phyloP scores from a whole-genome alignment of 1,140 invertebrate species.

The Formica selysi region DNA sequence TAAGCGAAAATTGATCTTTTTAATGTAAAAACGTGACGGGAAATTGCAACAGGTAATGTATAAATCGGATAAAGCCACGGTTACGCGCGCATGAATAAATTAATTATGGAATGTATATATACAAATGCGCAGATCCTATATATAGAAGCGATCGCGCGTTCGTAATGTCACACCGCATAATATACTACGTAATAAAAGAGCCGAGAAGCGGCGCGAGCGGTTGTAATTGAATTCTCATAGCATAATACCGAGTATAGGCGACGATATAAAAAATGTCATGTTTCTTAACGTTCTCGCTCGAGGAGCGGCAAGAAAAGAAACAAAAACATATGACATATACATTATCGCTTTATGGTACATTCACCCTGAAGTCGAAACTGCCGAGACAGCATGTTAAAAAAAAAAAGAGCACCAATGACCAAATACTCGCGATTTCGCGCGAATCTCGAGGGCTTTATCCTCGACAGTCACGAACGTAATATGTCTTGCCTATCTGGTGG shows the following conservation, averaged over 20 bases:
- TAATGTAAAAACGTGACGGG: slow-evolving; percentile 8
- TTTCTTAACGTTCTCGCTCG: not conserved
- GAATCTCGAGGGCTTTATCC: slow-evolving; percentile 43
- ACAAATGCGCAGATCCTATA: no score
- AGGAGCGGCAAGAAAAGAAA: slow-evolving; percentile 47
- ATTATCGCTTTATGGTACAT: slow-evolving; percentile 50
- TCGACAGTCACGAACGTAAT: slow-evolving; percentile 52
- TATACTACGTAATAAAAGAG: slow-evolving; percentile 43
- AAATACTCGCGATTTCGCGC: slow-evolving; percentile 44
- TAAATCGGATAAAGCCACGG: slow-evolving; percentile 35
- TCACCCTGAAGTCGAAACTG: slow-evolving; percentile 21
- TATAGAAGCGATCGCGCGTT: not conserved
- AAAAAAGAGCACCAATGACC: slow-evolving; percentile 18
- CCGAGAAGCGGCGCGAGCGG: slow-evolving; percentile 33
- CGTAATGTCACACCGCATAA: slow-evolving; percentile 50
- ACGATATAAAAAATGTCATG: slow-evolving; percentile 34
- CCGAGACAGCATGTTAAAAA: not conserved
- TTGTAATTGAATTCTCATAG: slow-evolving; percentile 70
- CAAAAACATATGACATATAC: slow-evolving; percentile 47
- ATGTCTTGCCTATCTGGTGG: slow-evolving; percentile 34
- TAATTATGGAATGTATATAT: slow-evolving; percentile 32
- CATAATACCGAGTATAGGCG: slow-evolving; percentile 34
- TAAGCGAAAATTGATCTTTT: slow-evolving; percentile 22
- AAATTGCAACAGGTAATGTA: slow-evolving; percentile 43
- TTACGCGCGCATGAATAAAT: slow-evolving; percentile 42